These are phyloP conservation scores for Cancer borealis DNA, from an alignment of 2,888 invertebrate species.

Conservation along the genomic window DNA sequence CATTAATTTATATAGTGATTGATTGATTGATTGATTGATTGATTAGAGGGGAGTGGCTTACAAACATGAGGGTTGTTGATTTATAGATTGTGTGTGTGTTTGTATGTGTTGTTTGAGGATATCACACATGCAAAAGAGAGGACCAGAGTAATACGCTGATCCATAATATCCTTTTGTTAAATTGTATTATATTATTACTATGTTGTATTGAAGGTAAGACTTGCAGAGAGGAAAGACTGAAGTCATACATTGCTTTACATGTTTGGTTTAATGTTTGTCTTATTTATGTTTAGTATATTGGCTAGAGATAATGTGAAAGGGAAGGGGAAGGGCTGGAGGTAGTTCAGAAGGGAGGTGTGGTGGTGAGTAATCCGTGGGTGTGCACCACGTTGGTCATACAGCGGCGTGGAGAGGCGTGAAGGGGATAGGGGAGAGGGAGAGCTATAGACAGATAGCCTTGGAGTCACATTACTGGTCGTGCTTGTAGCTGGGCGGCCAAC, in stretches of 20 bases:
- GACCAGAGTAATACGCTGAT: not conserved
- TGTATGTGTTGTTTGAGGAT: no score
- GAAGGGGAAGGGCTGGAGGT: not conserved
- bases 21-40: not conserved
- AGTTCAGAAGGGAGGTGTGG: not conserved
- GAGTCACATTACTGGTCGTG: constrained; percentile 2
- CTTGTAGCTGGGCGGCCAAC: not conserved
- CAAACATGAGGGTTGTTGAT: no score
- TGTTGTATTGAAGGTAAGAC: not conserved
- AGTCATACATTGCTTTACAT: not conserved
- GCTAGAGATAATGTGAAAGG: not conserved
- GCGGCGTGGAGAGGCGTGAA: not conserved
- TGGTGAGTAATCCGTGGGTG: not conserved
- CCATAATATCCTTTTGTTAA: not conserved
- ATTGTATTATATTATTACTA: not conserved
- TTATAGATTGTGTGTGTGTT: no score
- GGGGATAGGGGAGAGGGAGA: not conserved
- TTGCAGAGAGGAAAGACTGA: not conserved
- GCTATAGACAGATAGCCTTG: constrained; percentile 1
- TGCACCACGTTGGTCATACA: not conserved
- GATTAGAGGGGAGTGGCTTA: no score
- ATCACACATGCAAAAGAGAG: no score
- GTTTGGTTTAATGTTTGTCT: not conserved
- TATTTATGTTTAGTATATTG: not conserved
- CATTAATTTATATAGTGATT: not conserved